Evolutionary conservation across 1,140 invertebrate species (phyloP).

Genomic region (Batillaria attramentaria): DNA sequence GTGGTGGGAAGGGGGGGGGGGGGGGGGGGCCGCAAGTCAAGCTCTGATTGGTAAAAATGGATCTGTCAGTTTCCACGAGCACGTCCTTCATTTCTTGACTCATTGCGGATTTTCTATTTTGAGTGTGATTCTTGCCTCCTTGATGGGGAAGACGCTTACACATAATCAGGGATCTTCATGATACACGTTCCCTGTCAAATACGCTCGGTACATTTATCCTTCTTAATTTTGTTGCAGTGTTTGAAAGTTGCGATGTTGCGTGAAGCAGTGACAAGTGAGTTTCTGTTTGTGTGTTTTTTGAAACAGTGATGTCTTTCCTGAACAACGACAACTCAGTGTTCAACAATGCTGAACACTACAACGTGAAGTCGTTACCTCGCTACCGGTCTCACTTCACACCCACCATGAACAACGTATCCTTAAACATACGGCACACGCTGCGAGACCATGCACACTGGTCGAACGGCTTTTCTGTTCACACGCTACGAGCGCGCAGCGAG

Average conservation of each 20-base stretch:
- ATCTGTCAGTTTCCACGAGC: too few relatives aligned
- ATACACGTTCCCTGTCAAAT: background rate
- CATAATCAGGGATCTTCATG: background rate
- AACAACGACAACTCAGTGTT: conserved; percentile 43
- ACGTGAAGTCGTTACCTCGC: conserved; percentile 17
- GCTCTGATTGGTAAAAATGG: too few relatives aligned
- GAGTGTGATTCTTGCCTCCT: background rate
- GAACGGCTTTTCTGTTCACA: too few relatives aligned
- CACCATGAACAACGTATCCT: conserved; percentile 33
- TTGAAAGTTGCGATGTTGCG: background rate
- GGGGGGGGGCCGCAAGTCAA: too few relatives aligned
- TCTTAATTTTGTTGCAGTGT: background rate
- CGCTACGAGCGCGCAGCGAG: too few relatives aligned
- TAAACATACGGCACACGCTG: too few relatives aligned
- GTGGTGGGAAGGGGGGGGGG: too few relatives aligned
- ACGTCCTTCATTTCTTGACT: too few relatives aligned
- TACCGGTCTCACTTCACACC: conserved; percentile 4
- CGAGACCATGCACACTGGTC: too few relatives aligned
- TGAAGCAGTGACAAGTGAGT: background rate
- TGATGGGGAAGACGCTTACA: background rate
- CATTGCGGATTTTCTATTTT: too few relatives aligned
- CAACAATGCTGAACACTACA: background rate
- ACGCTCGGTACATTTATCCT: background rate
- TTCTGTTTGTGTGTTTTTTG: background rate
- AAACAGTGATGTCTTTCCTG: conserved; percentile 45